Percentiles rank a stretch among this genome's conserved stretches.
Evolutionary conservation across 2,888 invertebrate genomes (phyloP).

Genomic region (Stenodera caucasica): DNA sequence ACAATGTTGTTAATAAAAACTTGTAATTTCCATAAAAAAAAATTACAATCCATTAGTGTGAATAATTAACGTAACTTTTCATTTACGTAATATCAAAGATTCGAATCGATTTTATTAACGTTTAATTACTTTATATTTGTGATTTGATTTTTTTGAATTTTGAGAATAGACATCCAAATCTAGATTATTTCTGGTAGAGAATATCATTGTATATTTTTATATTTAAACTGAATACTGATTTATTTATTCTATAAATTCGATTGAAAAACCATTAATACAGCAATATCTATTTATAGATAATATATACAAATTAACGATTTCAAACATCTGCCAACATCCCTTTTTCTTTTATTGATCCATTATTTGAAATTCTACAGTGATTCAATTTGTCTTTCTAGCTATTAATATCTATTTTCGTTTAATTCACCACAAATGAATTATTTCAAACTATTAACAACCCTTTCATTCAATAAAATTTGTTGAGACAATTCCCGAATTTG

Average conservation of each 20-base stretch:
- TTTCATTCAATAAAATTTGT: too few species aligned
- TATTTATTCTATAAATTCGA: neutral
- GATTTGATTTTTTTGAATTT: too few species aligned
- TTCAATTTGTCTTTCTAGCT: neutral
- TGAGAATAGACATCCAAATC: neutral
- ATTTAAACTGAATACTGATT: neutral
- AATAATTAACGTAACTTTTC: too few species aligned
- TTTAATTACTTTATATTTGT: too few species aligned
- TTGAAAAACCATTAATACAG: neutral
- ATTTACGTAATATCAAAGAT: too few species aligned
- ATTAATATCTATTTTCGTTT: neutral
- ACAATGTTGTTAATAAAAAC: too few species aligned
- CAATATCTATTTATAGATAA: neutral
- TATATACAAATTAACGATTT: neutral
- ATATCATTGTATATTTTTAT: neutral
- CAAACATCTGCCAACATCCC: neutral
- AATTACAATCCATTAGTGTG: too few species aligned
- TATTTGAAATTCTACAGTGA: neutral
- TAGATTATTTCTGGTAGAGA: neutral
- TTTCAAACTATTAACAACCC: neutral
- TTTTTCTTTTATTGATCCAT: neutral
- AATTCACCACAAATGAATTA: neutral
- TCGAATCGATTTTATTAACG: too few species aligned
- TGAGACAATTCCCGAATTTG: too few species aligned
- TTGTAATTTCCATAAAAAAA: too few species aligned